phyloP scores from a whole-genome alignment of 1,140 invertebrate genomes.

The Drosophila paulistorum region DNA sequence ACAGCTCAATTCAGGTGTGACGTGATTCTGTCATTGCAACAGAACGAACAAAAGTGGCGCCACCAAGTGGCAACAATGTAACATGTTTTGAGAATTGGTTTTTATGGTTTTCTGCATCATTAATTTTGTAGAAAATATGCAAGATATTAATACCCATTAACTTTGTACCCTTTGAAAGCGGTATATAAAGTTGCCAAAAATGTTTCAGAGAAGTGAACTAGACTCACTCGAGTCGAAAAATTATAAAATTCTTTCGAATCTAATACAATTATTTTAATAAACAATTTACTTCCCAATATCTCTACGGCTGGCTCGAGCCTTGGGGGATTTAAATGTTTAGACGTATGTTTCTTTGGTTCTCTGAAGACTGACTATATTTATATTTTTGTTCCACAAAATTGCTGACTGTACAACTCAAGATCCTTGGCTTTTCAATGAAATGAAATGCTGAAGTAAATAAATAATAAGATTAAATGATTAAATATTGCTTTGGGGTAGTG shows the following conservation, averaged over 20 bases:
- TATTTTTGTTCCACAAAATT: too few relatives aligned
- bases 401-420: too few relatives aligned
- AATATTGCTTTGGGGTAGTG: neutral
- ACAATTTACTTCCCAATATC: too few relatives aligned
- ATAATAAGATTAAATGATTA: too few relatives aligned
- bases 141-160: neutral
- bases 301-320: too few relatives aligned
- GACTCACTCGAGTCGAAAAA: neutral
- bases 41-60: constrained; percentile 27
- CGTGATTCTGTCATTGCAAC: constrained; percentile 35
- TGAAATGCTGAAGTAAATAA: too few relatives aligned
- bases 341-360: too few relatives aligned
- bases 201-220: neutral
- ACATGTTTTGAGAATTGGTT: constrained; percentile 45
- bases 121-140: constrained; percentile 45
- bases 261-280: too few relatives aligned
- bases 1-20: constrained; percentile 72
- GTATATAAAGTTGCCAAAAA: neutral
- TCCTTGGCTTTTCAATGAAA: too few relatives aligned
- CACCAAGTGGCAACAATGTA: constrained; percentile 46
- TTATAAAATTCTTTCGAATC: too few relatives aligned
- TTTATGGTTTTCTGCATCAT: constrained; percentile 53
- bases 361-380: too few relatives aligned
- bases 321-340: too few relatives aligned
- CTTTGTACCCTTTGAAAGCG: neutral